Percentiles rank a stretch among this genome's conserved stretches.
Conservation (phyloP, 2,797 vertebrate genomes). For the Pseudomugil tenellus region DNA sequence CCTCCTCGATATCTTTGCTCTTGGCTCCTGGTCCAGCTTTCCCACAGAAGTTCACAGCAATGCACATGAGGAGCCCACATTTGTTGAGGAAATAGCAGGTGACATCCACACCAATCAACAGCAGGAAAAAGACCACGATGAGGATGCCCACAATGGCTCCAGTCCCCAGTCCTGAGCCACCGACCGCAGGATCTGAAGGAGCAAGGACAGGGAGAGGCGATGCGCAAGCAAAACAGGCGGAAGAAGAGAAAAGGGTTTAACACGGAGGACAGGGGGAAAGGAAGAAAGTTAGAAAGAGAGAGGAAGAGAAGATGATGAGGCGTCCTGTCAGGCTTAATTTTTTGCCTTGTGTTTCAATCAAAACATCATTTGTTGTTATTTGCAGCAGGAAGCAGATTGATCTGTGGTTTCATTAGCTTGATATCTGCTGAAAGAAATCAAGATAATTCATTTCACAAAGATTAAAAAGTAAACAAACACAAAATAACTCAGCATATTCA, state of each 20-base stretch:
- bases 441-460: neutral
- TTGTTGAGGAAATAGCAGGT: slow-evolving; percentile 99
- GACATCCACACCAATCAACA: slow-evolving; percentile 92
- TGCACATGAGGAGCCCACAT: slow-evolving; percentile 98
- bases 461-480: slow-evolving; percentile 1
- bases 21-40: slow-evolving; percentile 93
- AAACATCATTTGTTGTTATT: slow-evolving; percentile 31
- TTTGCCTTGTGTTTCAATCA: slow-evolving; percentile 31
- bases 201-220: slow-evolving; percentile 37
- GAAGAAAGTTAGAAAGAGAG: slow-evolving; percentile 37
- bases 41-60: slow-evolving; percentile 94
- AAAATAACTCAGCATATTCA: neutral
- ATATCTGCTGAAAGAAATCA: slow-evolving; percentile 23
- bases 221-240: slow-evolving; percentile 44
- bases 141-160: slow-evolving; percentile 98
- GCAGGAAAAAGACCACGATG: slow-evolving; percentile 92
- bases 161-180: slow-evolving; percentile 87
- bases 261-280: slow-evolving; percentile 36
- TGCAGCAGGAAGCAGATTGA: neutral
- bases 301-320: slow-evolving; percentile 57
- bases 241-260: slow-evolving; percentile 46
- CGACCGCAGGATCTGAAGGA: slow-evolving; percentile 78
- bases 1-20: slow-evolving; percentile 97
- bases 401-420: slow-evolving; percentile 8
- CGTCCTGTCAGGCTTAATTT: slow-evolving; percentile 42